phyloP scores from a whole-genome alignment of 2,888 invertebrate genomes.

The Ischnura elegans region DNA sequence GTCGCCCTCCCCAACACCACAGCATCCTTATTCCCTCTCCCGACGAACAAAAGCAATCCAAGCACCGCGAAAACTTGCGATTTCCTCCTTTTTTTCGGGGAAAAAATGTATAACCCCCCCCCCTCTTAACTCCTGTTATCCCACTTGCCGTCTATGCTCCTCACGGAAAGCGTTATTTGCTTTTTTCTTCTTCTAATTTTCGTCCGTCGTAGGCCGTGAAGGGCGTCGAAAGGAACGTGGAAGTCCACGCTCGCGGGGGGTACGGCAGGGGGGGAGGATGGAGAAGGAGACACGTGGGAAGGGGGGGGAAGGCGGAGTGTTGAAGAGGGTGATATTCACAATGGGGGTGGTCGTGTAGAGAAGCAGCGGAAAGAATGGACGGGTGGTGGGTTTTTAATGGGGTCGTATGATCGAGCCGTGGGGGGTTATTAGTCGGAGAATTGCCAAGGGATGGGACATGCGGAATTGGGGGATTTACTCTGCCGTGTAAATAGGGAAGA shows the following conservation, averaged over 20 bases:
- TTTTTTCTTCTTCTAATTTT: slow-evolving; percentile 47
- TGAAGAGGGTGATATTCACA: background rate
- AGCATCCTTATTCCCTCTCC: background rate
- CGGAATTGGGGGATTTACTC: background rate
- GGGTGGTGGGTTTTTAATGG: slow-evolving; percentile 23
- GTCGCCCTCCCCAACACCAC: background rate
- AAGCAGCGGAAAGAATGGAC: background rate
- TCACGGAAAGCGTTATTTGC: background rate
- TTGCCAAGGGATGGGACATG: background rate
- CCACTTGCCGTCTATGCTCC: too few species aligned
- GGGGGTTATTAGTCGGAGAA: slow-evolving; percentile 48
- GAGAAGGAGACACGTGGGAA: background rate
- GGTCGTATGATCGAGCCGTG: slow-evolving; percentile 42
- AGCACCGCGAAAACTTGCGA: slow-evolving; percentile 8
- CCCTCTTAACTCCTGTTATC: background rate
- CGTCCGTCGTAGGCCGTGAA: background rate
- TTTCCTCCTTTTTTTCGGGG: slow-evolving; percentile 30
- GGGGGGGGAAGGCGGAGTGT: background rate
- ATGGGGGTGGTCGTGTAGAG: background rate
- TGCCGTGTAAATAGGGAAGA: background rate
- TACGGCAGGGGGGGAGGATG: background rate
- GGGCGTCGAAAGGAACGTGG: background rate
- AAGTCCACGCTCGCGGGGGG: background rate
- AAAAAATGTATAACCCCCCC: background rate
- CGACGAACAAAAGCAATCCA: slow-evolving; percentile 46